Evolutionary conservation across 2,113 vertebrate species (phyloP), one percentile per base, ranked within the genome.

Genomic region (Hemiprocne comata): DNA sequence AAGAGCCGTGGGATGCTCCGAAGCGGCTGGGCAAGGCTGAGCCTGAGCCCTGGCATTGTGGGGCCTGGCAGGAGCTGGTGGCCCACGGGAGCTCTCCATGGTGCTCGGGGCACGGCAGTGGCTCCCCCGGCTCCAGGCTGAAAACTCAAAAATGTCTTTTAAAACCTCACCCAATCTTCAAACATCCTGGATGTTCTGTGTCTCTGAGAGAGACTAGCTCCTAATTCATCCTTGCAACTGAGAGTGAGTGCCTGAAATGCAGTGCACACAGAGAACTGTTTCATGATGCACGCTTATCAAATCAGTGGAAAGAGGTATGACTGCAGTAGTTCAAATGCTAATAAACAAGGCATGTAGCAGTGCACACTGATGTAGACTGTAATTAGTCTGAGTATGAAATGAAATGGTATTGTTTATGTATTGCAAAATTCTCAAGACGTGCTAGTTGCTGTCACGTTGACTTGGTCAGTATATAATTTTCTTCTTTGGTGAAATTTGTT

Each of bases 101-200:
- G 92, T 95, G 76, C 90, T 91, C 61, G 4, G 0, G 1, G 15
- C 3, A 0, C 13, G 0, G 9, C 13, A 17, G 54, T 16, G 13
- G 10, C 7, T 11, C 34, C 6, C 0, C 0, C 4, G 0, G 10
- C 2, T 26, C 29, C 2, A 26, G 61, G 13, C 16, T 40, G 11
- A 46, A 4, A 50, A 15, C n/a, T 60, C 11, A 20, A 13, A 21
- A 31, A 9, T 9, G 18, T 29, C 0, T 26, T 50, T 18, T 31
- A 51, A 50, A 46, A 69, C 10, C 48, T 53, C 17, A 34, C 11
- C 9, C 20, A 8, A 1, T 16, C n/a, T 51, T 46, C n/a, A 11
- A 26, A 28, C 9, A 2, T 15, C 25, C 1, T 17, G 50, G 31
- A 53, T 26, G 15, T 34, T 36, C 57, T 72, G 13, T 54, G 33